Evolutionary conservation across 2,888 invertebrate species (phyloP).

Genomic region (Drosophila fungiperda): DNA sequence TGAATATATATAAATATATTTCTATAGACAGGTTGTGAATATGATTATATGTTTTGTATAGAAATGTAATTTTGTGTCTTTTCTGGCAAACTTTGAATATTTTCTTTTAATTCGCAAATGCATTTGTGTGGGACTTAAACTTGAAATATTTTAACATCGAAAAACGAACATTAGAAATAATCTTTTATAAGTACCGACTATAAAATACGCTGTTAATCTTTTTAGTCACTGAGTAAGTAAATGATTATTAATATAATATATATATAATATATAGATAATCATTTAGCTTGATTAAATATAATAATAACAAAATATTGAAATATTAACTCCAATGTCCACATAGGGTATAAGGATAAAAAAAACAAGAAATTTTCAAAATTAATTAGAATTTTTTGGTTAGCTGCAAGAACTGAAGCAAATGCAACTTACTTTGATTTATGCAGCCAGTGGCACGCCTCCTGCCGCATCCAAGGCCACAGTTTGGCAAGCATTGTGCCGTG

Average conservation of each 20-base stretch:
- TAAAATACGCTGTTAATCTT: neutral
- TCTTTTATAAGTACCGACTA: neutral
- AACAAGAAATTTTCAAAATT: constrained; percentile 18
- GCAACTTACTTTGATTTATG: constrained; percentile 75
- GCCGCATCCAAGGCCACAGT: constrained; percentile 56
- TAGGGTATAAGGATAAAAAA: neutral
- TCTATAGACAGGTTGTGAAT: neutral
- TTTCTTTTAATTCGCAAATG: constrained; percentile 19
- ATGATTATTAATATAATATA: neutral
- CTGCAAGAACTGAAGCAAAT: constrained; percentile 10
- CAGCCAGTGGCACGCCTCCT: constrained; percentile 63
- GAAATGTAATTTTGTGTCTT: constrained; percentile 1
- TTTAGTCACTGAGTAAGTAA: neutral
- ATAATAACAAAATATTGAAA: neutral
- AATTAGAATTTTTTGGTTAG: constrained; percentile 29
- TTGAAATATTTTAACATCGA: constrained; percentile 5
- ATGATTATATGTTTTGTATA: neutral
- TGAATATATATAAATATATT: neutral
- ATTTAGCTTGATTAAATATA: neutral
- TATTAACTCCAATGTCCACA: neutral
- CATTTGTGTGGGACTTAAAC: constrained; percentile 46
- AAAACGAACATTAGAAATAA: neutral
- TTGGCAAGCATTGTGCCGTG: constrained; percentile 51
- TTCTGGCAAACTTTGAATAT: constrained; percentile 7
- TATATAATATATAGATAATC: too few species aligned